A percentile compares a stretch with the other conserved stretches of the same genome.
phyloP scores from a whole-genome alignment of 2,888 invertebrate species.

The Lycia hirtaria region DNA sequence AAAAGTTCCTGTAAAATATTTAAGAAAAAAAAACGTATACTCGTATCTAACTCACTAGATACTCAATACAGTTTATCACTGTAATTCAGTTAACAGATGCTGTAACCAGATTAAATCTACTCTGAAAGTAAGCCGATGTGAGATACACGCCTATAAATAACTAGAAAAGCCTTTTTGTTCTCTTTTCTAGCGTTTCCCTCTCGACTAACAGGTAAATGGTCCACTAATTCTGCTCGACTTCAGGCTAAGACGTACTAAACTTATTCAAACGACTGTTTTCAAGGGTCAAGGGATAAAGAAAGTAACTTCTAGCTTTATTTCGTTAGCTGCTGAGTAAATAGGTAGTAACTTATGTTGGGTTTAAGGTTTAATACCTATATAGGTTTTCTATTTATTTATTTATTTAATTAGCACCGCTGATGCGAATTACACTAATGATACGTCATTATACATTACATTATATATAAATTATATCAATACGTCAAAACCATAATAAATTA shows the following conservation, averaged over 20 bases:
- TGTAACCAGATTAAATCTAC: conserved; percentile 7
- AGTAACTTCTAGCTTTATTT: conserved; percentile 34
- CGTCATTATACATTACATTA: too few species aligned
- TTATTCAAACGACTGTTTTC: conserved; percentile 41
- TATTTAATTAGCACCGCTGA: too few species aligned
- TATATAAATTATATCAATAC: too few species aligned
- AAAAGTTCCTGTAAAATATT: too few species aligned
- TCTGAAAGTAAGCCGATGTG: conserved; percentile 6
- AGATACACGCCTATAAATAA: conserved; percentile 11
- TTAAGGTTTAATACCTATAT: too few species aligned
- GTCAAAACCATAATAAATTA: too few species aligned
- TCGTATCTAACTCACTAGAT: neutral
- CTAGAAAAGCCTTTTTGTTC: conserved; percentile 3
- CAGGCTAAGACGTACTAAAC: conserved; percentile 32
- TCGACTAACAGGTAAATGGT: conserved; percentile 22
- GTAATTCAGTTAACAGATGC: conserved; percentile 9
- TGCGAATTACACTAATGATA: too few species aligned
- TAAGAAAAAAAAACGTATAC: too few species aligned
- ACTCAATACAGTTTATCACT: neutral
- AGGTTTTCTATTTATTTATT: too few species aligned
- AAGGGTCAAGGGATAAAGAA: conserved; percentile 38
- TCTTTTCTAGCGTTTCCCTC: conserved; percentile 6
- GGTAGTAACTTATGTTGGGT: neutral
- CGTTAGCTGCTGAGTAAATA: conserved; percentile 21
- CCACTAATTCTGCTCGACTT: conserved; percentile 22